Evolutionary conservation across 2,888 invertebrate genomes (phyloP), one percentile per base, ranked within the genome.

Genomic region (Tiliacea aurago): DNA sequence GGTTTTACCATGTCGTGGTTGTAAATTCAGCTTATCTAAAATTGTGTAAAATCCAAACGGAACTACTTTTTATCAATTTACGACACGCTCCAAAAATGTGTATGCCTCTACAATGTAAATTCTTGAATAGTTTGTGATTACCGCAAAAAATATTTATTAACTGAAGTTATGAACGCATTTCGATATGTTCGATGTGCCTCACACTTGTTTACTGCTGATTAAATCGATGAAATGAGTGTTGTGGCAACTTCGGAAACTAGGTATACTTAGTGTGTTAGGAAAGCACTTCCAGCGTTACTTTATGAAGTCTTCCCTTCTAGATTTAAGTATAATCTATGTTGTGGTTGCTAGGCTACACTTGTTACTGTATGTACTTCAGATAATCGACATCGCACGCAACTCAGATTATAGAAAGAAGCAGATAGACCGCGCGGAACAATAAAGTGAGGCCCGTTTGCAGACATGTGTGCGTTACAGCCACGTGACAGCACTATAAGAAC

Each of bases 1-100:
- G 18, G 28, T 55, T 51, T 69, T 68, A 68, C 6, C 53, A 15
- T 28, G 23, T 53, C 53, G 53, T 20, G 11, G 18, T 47, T 33
- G n/a, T 67, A 43, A 28, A 47, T 18, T 20, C 13, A 4, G 28
- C 20, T 33, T 56, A 49, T 78, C 69, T 47, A 53, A 68, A 49
- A 41, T 73, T 63, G 18, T 18, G 5, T 41, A 28, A 28, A 70
- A 43, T 20, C 37, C 15, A 53, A 53, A 23, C 23, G 23, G 15
- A 28, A 55, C 23, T 28, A 55, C 2, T 55, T 68, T 15, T 49
- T 70, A 37, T 23, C 47, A 69, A 41, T 49, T 15, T 28, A 28
- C 15, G 28, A 2, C 2, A 15, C 15, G 33, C 15, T 71, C 43
- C 3, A 47, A 47, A 43, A 51, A 51, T n/a, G 4, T 2, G 15